These are phyloP conservation scores for Cactoblastis cactorum DNA, from an alignment of 2,888 invertebrate genomes.

Conservation along the genomic window DNA sequence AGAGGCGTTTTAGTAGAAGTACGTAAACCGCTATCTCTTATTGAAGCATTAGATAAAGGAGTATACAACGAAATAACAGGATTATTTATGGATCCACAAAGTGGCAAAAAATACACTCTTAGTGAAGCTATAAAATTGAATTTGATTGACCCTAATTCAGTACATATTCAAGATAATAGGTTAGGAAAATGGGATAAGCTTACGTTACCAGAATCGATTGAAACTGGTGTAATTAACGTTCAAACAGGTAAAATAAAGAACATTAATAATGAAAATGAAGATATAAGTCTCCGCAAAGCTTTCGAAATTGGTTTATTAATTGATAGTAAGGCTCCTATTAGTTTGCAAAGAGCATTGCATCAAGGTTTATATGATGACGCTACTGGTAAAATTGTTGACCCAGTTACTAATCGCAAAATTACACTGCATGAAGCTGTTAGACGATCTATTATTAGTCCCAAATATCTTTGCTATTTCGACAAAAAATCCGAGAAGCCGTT, in stretches of 20 bases:
- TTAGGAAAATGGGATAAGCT: conserved; percentile 88
- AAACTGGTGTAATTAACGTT: conserved; percentile 86
- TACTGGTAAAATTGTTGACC: conserved; percentile 90
- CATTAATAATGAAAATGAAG: conserved; percentile 81
- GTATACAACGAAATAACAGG: conserved; percentile 89
- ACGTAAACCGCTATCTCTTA: conserved; percentile 87
- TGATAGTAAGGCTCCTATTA: conserved; percentile 89
- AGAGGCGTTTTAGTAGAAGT: conserved; percentile 90
- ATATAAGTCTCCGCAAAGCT: conserved; percentile 86
- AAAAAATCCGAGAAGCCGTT: conserved; percentile 85
- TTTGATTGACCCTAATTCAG: conserved; percentile 90
- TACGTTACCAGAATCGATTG: conserved; percentile 87
- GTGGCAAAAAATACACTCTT: conserved; percentile 87
- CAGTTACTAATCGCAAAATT: conserved; percentile 86
- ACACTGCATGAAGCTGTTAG: conserved; percentile 92
- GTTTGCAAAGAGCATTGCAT: conserved; percentile 90
- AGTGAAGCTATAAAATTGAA: conserved; percentile 90
- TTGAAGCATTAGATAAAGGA: conserved; percentile 89
- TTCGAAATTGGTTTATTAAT: conserved; percentile 88
- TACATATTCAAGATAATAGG: conserved; percentile 88
- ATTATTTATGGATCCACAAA: conserved; percentile 89
- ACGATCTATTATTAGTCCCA: conserved; percentile 88
- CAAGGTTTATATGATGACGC: conserved; percentile 91
- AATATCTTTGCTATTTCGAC: conserved; percentile 89
- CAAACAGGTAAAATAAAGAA: conserved; percentile 85